Conservation (phyloP, 2,888 invertebrate species). For the Epsilonema sp. region DNA sequence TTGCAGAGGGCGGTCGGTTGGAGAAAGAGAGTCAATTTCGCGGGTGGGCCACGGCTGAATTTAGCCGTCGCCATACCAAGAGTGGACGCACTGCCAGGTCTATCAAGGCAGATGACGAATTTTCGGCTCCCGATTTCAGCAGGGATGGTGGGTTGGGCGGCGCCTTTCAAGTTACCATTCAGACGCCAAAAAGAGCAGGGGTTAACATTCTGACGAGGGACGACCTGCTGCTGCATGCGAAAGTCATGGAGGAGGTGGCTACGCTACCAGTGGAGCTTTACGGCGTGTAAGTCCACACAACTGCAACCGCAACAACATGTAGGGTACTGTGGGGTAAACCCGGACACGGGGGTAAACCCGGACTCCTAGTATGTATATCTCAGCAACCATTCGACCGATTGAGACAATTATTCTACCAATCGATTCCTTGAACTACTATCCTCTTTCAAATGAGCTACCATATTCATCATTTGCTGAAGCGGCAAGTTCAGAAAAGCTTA, state of each 20-base stretch:
- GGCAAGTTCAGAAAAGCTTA: no score
- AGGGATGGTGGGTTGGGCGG: conserved; percentile 22
- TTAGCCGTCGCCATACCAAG: background rate
- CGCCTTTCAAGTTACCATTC: conserved; percentile 50
- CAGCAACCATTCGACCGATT: no score
- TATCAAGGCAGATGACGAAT: background rate
- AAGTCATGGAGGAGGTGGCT: conserved; percentile 55
- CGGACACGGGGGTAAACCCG: no score
- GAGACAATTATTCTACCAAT: no score
- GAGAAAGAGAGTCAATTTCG: conserved; percentile 60
- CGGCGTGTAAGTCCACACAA: conserved; percentile 50
- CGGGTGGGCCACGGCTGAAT: conserved; percentile 9
- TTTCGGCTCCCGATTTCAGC: background rate
- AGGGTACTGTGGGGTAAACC: no score
- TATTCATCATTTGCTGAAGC: no score
- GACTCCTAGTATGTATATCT: no score
- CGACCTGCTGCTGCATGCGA: conserved; percentile 68
- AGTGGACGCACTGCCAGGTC: background rate
- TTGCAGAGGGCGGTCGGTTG: conserved; percentile 65
- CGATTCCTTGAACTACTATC: no score
- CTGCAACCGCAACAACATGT: no score
- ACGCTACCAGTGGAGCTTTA: conserved; percentile 74
- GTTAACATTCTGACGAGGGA: conserved; percentile 63
- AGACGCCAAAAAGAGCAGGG: conserved; percentile 50
- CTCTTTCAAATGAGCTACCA: no score